Base-by-base conservation (phyloP, 2,888 invertebrate genomes). In the Timema podura region DNA sequence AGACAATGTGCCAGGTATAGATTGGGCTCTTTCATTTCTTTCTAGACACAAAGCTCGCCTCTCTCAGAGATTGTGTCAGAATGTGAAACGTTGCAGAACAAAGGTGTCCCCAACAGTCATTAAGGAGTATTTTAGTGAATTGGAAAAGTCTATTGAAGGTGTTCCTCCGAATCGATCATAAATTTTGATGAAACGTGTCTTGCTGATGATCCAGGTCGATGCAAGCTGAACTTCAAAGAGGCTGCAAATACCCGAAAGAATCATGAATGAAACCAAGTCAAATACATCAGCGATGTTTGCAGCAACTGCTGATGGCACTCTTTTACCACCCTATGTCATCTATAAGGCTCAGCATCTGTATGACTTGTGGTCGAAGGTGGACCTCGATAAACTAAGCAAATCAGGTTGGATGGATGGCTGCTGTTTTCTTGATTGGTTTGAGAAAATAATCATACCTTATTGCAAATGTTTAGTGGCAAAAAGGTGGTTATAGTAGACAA, bases 111-210 rank as follows among this genome's bases (percentile, higher is more conserved):
- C 61, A 44, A 10, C 9, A 6, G 45, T 61, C 61, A 68, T 59
- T 59, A 54, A 67, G 48, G 11, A 61, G 46, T 54, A 16, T 64
- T 48, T 73, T 61, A 30, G 16, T 15, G 49, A 16, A 16, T 44
- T 77, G 48, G 71, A 74, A 70, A 70, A 65, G n/a, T 68, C 71
- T 9, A 69, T 75, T 15, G 67, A 73, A 70, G 72, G 66, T 65
- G 64, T 74, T 11, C 68, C 71, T 3, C 67, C 72, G 49, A 61
- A 15, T 59, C 71, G n/a, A 66, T 74, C 10, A 64, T 76, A 5
- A 79, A 79, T 61, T 79, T 77, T 73, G 78, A 79, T 69, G 77
- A 79, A 69, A 78, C 77, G 7, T 77, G 77, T 57, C 71, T 79
- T 1, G 68, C 73, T 10, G 77, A 78, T 70, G 77, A 80, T 70